Conservation (phyloP, 2,888 invertebrate species). For the Catocala nupta region DNA sequence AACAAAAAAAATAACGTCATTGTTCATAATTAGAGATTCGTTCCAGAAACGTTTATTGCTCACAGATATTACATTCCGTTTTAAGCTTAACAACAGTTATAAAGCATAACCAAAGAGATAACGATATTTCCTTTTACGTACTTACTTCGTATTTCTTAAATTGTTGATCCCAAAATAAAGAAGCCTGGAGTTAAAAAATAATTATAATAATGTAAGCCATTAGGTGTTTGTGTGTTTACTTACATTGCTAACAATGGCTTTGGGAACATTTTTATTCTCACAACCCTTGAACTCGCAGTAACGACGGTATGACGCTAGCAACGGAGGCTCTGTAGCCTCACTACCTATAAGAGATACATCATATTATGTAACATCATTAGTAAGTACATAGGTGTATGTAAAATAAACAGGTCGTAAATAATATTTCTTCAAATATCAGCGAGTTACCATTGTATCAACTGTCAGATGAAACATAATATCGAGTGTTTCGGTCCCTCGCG, state of each 20-base stretch:
- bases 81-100: constrained; percentile 46
- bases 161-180: no score
- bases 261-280: constrained; percentile 6
- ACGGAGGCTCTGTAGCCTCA: neutral
- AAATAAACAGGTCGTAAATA: constrained; percentile 60
- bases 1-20: constrained; percentile 46
- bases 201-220: no score
- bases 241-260: neutral
- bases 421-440: constrained; percentile 75
- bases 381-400: constrained; percentile 29
- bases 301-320: neutral
- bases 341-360: constrained; percentile 1
- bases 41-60: constrained; percentile 54
- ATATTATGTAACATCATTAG: constrained; percentile 11
- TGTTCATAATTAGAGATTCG: constrained; percentile 55
- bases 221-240: neutral
- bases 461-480: constrained; percentile 78
- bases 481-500: constrained; percentile 80
- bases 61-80: constrained; percentile 40
- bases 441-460: constrained; percentile 77
- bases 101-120: constrained; percentile 26
- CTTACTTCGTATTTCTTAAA: no score
- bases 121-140: constrained; percentile 20
- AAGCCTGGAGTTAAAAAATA: no score
- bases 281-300: constrained; percentile 6